phyloP scores from a whole-genome alignment of 2,797 vertebrate genomes.

The Antennarius maculatus region DNA sequence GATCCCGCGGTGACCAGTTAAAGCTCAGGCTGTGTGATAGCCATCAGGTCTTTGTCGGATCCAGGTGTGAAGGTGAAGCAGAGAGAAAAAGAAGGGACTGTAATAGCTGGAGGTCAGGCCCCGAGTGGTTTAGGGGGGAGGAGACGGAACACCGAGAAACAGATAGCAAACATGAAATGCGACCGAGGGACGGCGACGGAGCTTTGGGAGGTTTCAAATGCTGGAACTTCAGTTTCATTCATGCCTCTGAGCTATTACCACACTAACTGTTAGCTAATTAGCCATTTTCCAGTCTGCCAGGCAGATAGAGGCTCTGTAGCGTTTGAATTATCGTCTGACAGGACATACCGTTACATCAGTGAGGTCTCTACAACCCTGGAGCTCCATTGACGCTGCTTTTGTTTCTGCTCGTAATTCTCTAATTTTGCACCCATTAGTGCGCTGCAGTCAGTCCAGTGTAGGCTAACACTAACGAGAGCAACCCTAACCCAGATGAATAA shows the following conservation, averaged over 20 bases:
- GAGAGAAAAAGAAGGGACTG: slow-evolving; percentile 21
- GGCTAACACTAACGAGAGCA: slow-evolving; percentile 36
- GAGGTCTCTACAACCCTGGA: slow-evolving; percentile 43
- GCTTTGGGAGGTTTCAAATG: slow-evolving; percentile 47
- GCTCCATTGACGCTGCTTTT: slow-evolving; percentile 35
- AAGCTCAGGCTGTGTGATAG: slow-evolving; percentile 20
- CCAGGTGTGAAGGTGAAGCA: slow-evolving; percentile 38
- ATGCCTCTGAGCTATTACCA: slow-evolving; percentile 51
- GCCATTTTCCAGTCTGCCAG: slow-evolving; percentile 49
- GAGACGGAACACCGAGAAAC: slow-evolving; percentile 22
- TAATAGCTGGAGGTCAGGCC: slow-evolving; percentile 4
- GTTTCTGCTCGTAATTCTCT: slow-evolving; percentile 55
- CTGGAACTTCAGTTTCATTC: slow-evolving; percentile 57
- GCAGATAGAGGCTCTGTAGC: slow-evolving; percentile 47
- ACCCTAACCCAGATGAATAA: slow-evolving; percentile 48
- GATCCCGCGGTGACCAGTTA: slow-evolving; percentile 66
- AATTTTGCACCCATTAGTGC: slow-evolving; percentile 46
- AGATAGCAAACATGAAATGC: slow-evolving; percentile 61
- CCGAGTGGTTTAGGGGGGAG: slow-evolving; percentile 19
- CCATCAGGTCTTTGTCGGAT: slow-evolving; percentile 31
- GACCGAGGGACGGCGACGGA: slow-evolving; percentile 62
- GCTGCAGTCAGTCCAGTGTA: slow-evolving; percentile 22
- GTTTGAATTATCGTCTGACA: slow-evolving; percentile 63
- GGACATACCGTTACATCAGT: slow-evolving; percentile 44
- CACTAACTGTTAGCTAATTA: slow-evolving; percentile 69